A percentile compares a stretch with the other conserved stretches of the same genome.
These are phyloP conservation scores for Chaetogeoica ovagalla DNA, from an alignment of 2,888 invertebrate species.

Conservation along the genomic window DNA sequence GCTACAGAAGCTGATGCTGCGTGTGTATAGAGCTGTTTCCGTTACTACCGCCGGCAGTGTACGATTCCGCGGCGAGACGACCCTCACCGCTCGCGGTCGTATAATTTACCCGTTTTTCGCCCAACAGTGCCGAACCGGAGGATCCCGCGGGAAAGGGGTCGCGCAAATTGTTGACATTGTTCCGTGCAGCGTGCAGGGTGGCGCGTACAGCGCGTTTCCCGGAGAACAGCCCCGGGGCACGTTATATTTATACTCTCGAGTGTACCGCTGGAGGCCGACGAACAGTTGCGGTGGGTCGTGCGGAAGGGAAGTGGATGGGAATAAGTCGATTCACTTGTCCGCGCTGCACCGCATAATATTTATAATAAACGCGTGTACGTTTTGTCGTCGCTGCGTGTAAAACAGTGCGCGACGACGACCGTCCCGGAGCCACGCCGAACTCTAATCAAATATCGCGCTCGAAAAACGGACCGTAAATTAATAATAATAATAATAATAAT, in stretches of 20 bases:
- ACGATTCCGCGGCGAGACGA: not conserved
- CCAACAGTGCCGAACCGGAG: too few species aligned
- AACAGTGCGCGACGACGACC: too few species aligned
- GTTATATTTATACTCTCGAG: not conserved
- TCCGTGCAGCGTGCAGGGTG: not conserved
- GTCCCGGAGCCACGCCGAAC: too few species aligned
- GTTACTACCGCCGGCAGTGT: too few species aligned
- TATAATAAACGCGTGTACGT: too few species aligned
- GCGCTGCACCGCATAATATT: not conserved
- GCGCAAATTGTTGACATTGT: slow-evolving; percentile 45
- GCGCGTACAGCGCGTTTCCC: too few species aligned
- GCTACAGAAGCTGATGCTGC: too few species aligned
- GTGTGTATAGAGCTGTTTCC: not conserved
- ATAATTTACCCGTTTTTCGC: slow-evolving; percentile 42
- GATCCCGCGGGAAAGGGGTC: slow-evolving; percentile 16
- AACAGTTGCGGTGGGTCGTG: not conserved
- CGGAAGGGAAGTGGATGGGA: not conserved
- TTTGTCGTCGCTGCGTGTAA: too few species aligned
- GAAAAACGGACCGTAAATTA: too few species aligned
- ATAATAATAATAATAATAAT: too few species aligned
- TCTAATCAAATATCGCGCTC: too few species aligned
- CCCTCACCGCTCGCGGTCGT: slow-evolving; percentile 30
- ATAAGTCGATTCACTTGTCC: slow-evolving; percentile 41
- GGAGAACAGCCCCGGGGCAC: not conserved
- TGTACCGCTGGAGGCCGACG: too few species aligned